Conservation (phyloP, 2,888 invertebrate genomes). For the Prionchulus punctatus region DNA sequence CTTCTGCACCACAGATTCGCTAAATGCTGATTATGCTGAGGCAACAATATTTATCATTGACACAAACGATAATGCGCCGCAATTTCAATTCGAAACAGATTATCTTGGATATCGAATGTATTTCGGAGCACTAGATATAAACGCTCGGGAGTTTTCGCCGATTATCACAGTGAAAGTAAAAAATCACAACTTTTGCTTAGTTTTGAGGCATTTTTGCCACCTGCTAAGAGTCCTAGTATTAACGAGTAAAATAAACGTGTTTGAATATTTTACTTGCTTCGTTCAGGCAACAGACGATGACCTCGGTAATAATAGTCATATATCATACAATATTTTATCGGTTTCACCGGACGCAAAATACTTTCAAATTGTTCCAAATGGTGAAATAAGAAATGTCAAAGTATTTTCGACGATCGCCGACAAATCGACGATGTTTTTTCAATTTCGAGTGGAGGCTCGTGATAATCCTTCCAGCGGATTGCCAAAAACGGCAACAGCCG, state of each 20-base stretch:
- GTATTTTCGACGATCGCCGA: neutral
- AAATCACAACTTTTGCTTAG: no score
- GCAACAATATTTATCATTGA: no score
- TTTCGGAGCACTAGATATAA: slow-evolving; percentile 23
- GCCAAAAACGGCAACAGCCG: no score
- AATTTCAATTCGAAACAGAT: slow-evolving; percentile 47
- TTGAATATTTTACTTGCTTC: no score
- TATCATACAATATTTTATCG: slow-evolving; percentile 52
- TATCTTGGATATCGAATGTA: slow-evolving; percentile 13
- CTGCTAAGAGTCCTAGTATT: no score
- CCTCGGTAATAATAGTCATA: slow-evolving; percentile 58
- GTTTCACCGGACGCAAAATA: slow-evolving; percentile 23
- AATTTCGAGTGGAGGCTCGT: slow-evolving; percentile 20
- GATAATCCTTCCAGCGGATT: no score
- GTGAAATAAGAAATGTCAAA: slow-evolving; percentile 2
- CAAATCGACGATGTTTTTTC: neutral
- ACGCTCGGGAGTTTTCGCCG: slow-evolving; percentile 20
- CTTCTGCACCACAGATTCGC: no score
- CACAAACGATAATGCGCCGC: slow-evolving; percentile 83
- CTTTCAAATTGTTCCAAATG: slow-evolving; percentile 20
- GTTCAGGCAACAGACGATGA: slow-evolving; percentile 70
- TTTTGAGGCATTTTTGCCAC: no score
- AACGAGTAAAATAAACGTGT: no score
- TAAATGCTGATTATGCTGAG: no score
- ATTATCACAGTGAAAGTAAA: slow-evolving; percentile 23